Base-by-base conservation (phyloP, 64 coral and sea anemone genomes). In the Anthopleura sola region DNA sequence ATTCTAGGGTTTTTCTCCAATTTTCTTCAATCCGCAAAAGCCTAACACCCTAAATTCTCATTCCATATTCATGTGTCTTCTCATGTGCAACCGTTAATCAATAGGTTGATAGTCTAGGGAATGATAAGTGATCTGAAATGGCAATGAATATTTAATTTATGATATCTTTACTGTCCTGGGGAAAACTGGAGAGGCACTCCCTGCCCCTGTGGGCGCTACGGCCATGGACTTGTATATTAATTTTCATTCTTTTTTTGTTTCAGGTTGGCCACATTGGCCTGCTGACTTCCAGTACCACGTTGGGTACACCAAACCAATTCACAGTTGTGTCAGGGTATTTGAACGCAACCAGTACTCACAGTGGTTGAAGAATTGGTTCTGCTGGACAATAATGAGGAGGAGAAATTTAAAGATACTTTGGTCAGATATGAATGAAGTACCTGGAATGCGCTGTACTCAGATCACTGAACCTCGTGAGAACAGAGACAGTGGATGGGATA, bases 251-350 rank as follows among this genome's bases (percentile, higher is more conserved):
- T 8, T 60, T 20, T 23, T 62, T n/a, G 20, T 23, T 37, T 23
- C 17, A 91, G 89, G 46, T 20, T 91, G 89, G 89, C 89, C 89
- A 23, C 18, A 46, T 53, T 91, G 75, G 23, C 89, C 89, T 24
- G 37, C 44, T 29, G 89, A 86, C 37, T 91, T 91, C 53, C 33
- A 44, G 15, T 91, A 54, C 16, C 26, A 39, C 29, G 49, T 80
- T 29, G 38, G 39, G 5, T 38, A 54, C 66, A 15, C 19, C 15
- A 75, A 60, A 24, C 84, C 36, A 51, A 51, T 54, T 11, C 28
- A 56, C 23, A 54, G 6, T 13, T 91, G 89, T 55, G 48, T 81
- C 51, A 78, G 75, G 66, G 44, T 86, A 21, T 91, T 86, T n/a
- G 89, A 91, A 54, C 83, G 85, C 26, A 58, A 50, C 21, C 66